Evolutionary conservation across 1,140 invertebrate species (phyloP), one percentile per base, ranked within the genome.

Genomic region (Goniozus legneri): DNA sequence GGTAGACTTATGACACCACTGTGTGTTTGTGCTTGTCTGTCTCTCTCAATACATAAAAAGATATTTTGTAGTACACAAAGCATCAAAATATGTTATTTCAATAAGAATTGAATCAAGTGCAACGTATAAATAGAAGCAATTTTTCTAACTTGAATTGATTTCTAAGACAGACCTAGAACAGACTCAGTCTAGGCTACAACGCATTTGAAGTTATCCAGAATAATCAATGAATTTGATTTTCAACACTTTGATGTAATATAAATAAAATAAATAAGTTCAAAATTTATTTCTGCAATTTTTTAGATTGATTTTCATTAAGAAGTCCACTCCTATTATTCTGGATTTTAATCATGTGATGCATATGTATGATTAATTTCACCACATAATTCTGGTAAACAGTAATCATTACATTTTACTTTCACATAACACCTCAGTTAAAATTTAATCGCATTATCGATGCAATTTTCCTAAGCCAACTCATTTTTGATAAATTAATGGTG

Each of bases 11-110:
- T 72, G 64, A 73, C 69, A 64, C 61, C 64, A 74, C 69, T 73
- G 70, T 60, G 69, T 72, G 66, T 71, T 73, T 76, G 71, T 74
- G 71, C 72, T 74, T 72, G 70, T 76, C 71, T 75, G 70, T 75
- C 71, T 74, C 65, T 66, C 47, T n/a, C n/a, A n/a, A n/a, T n/a
- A n/a, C 57, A 62, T 63, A 48, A 27, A 27, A 27, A 4, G 8
- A 22, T 21, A 41, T 47, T 44, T 27, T 10, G 24, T 27, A 27
- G 4, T 6, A 10, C 24, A 27, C 24, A 27, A 27, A 27, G 10
- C 10, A 27, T 27, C 4, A 27, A 10, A 27, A 10, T 4, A 27
- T 27, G 4, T 10, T 27, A 18, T 44, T 40, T 42, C 16, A 2
- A 43, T 8, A 43, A 33, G 39, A 21, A 3, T 47, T 47, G 15